These are phyloP conservation scores for Macaca nemestrina DNA, from an alignment of 2,113 vertebrate species.

Conservation along the genomic window DNA sequence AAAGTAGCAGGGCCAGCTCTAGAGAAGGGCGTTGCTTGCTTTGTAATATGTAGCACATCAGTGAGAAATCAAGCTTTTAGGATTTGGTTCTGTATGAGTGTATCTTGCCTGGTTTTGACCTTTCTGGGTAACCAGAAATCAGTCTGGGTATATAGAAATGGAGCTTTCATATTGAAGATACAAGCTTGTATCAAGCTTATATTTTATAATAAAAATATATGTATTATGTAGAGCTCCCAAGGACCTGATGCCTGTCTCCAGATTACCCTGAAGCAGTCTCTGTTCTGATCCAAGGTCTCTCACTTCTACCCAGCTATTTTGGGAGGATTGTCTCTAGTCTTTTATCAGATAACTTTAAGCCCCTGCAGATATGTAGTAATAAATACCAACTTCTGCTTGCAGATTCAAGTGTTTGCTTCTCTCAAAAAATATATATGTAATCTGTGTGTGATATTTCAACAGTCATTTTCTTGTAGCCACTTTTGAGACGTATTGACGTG, in stretches of 20 bases:
- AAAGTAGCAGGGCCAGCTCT: no score
- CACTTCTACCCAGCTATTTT: background rate
- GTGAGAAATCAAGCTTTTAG: background rate
- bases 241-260: background rate
- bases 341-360: background rate
- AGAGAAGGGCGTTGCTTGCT: background rate
- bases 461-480: background rate
- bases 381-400: background rate
- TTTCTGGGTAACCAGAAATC: background rate
- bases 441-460: background rate
- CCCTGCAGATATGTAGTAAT: background rate
- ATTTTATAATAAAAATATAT: background rate
- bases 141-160: background rate
- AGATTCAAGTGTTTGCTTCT: background rate
- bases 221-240: accelerated
- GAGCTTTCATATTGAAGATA: background rate
- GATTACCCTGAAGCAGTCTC: background rate
- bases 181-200: background rate
- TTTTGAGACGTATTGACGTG: background rate
- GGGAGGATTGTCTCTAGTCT: background rate
- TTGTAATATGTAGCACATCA: background rate
- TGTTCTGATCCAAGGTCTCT: background rate
- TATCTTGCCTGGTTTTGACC: background rate
- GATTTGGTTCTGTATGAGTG: background rate
- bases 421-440: background rate